These are phyloP conservation scores for Hypanus sabinus DNA, from an alignment of 2,113 vertebrate species.

Conservation along the genomic window DNA sequence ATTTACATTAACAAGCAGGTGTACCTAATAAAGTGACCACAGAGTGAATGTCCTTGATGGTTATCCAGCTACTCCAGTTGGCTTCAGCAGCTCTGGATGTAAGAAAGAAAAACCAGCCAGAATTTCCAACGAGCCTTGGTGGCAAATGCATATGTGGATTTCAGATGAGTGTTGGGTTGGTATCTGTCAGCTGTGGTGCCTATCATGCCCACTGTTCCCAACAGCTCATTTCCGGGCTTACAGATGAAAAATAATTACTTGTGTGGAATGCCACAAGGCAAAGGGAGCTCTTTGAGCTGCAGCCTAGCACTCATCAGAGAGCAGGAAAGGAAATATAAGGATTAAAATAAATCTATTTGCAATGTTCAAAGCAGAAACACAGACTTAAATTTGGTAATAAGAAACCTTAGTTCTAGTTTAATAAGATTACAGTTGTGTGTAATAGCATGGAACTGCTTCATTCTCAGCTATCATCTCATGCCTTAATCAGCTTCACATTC, in stretches of 20 bases:
- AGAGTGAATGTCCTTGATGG: background rate
- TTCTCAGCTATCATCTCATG: slow-evolving; percentile 21
- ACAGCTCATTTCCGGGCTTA: background rate
- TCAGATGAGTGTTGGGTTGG: no score
- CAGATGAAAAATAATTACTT: background rate
- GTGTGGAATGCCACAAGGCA: background rate
- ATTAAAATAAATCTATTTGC: slow-evolving; percentile 31
- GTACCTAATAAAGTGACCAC: no score
- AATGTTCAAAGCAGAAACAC: slow-evolving; percentile 17
- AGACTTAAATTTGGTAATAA: background rate
- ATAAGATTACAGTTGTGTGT: slow-evolving; percentile 14
- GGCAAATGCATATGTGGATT: background rate
- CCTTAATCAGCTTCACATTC: slow-evolving; percentile 17
- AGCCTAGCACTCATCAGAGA: background rate
- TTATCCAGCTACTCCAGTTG: background rate
- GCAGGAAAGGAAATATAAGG: slow-evolving; percentile 11
- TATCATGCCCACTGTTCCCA: no score
- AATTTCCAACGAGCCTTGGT: background rate
- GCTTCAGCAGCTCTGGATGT: background rate
- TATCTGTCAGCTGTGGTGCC: background rate
- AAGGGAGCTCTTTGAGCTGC: background rate
- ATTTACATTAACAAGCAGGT: no score
- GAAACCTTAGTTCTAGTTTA: slow-evolving; percentile 18
- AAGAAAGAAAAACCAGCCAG: background rate
- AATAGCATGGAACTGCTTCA: background rate